phyloP scores from a whole-genome alignment of 2,888 invertebrate genomes.

The Polydrusus tereticollis region DNA sequence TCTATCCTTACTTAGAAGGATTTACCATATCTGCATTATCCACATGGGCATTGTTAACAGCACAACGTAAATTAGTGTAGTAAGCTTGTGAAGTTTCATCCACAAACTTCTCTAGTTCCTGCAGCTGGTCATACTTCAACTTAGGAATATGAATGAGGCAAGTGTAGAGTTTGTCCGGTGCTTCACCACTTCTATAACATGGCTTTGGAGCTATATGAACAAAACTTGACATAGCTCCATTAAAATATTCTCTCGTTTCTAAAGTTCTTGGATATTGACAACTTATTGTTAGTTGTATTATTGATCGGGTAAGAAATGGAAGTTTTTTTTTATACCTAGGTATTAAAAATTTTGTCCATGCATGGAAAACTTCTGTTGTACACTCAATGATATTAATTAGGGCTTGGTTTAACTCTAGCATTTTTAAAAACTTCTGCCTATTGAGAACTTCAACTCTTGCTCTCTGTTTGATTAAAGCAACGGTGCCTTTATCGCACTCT shows the following conservation, averaged over 20 bases:
- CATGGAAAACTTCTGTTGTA: background rate
- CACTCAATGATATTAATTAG: constrained; percentile 11
- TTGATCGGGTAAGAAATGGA: background rate
- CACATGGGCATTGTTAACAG: background rate
- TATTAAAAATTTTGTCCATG: constrained; percentile 2
- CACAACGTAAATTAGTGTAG: constrained; percentile 16
- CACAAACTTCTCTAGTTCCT: background rate
- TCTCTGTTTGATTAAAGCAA: background rate
- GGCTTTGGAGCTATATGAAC: constrained; percentile 11
- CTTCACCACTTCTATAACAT: background rate
- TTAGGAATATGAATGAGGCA: background rate
- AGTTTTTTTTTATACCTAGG: background rate
- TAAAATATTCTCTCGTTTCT: constrained; percentile 1
- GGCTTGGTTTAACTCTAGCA: constrained; percentile 20
- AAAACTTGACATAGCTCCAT: constrained; percentile 28
- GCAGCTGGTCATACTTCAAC: background rate
- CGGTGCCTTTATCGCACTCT: constrained; percentile 4
- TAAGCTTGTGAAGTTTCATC: constrained; percentile 12
- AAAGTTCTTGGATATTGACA: constrained; percentile 16
- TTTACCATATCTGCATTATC: constrained; percentile 3
- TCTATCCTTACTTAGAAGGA: background rate
- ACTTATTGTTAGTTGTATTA: constrained; percentile 5
- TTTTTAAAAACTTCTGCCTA: background rate
- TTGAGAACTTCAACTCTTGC: constrained; percentile 4
- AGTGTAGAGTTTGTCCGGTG: constrained; percentile 6